Conservation (phyloP, 2,888 invertebrate genomes). For the Psylliodes chrysocephalus region DNA sequence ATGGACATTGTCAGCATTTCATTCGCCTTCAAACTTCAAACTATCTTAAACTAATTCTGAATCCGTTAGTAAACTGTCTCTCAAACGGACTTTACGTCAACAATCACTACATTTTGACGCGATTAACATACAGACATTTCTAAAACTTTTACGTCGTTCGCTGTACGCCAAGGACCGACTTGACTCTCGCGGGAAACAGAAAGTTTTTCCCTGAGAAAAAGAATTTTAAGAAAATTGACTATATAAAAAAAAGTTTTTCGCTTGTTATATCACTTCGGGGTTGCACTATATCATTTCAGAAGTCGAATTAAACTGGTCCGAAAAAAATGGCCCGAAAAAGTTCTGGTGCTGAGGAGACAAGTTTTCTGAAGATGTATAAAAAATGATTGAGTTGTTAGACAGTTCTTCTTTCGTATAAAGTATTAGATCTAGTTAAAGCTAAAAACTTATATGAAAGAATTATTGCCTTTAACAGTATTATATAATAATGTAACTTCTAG, state of each 20-base stretch:
- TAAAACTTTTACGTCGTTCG: background rate
- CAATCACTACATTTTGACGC: too few relatives aligned
- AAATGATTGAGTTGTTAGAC: background rate
- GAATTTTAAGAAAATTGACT: slow-evolving; percentile 24
- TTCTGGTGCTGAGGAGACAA: background rate
- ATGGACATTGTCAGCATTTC: too few relatives aligned
- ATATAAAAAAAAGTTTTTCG: slow-evolving; percentile 27
- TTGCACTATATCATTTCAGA: slow-evolving; percentile 29
- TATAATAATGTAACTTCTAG: too few relatives aligned
- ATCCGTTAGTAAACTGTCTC: too few relatives aligned
- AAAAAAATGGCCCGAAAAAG: background rate
- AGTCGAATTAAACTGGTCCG: slow-evolving; percentile 25
- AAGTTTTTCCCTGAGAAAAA: slow-evolving; percentile 4
- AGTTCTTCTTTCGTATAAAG: too few relatives aligned
- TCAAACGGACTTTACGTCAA: too few relatives aligned
- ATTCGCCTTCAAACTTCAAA: too few relatives aligned
- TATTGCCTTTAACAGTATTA: too few relatives aligned
- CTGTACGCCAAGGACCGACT: background rate
- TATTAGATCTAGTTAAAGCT: too few relatives aligned
- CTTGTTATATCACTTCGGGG: slow-evolving; percentile 27
- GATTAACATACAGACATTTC: background rate
- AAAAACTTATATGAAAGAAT: too few relatives aligned
- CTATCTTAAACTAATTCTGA: too few relatives aligned
- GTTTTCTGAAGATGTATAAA: background rate
- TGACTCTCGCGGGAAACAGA: slow-evolving; percentile 10